phyloP scores from a whole-genome alignment of 2,113 vertebrate species.

The Serinus canaria region DNA sequence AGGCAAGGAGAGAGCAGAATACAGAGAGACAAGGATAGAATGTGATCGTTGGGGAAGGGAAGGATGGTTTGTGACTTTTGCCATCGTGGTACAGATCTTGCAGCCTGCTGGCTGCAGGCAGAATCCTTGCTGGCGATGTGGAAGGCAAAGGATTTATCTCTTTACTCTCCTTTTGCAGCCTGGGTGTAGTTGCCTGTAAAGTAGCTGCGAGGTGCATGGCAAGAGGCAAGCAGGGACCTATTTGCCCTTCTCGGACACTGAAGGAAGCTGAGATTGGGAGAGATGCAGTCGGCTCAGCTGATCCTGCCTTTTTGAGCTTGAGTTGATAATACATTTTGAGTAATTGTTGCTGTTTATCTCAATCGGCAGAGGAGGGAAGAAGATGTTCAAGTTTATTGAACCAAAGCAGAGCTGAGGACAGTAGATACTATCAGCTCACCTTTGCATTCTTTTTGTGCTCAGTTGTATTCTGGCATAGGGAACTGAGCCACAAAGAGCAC shows the following conservation, averaged over 20 bases:
- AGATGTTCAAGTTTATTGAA: slow-evolving; percentile 24
- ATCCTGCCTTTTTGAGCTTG: background rate
- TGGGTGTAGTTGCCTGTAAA: background rate
- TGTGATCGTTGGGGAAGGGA: background rate
- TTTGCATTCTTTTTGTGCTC: background rate
- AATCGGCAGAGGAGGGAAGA: slow-evolving; percentile 6
- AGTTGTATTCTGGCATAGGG: background rate
- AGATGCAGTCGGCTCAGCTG: background rate
- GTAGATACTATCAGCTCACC: background rate
- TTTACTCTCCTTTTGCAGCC: background rate
- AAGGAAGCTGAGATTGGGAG: background rate
- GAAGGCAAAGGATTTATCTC: background rate
- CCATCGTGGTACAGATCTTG: background rate
- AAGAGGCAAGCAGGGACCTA: background rate
- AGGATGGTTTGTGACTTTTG: slow-evolving; percentile 10
- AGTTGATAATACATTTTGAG: background rate
- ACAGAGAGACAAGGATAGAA: background rate
- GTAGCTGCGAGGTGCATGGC: background rate
- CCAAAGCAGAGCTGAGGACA: background rate
- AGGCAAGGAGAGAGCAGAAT: background rate
- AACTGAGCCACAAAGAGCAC: background rate
- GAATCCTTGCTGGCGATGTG: background rate
- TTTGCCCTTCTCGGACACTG: background rate
- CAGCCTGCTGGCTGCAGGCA: background rate
- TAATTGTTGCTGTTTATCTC: slow-evolving; percentile 43